Evolutionary conservation across 2,797 vertebrate species (phyloP).

Genomic region (Anguilla marmorata): DNA sequence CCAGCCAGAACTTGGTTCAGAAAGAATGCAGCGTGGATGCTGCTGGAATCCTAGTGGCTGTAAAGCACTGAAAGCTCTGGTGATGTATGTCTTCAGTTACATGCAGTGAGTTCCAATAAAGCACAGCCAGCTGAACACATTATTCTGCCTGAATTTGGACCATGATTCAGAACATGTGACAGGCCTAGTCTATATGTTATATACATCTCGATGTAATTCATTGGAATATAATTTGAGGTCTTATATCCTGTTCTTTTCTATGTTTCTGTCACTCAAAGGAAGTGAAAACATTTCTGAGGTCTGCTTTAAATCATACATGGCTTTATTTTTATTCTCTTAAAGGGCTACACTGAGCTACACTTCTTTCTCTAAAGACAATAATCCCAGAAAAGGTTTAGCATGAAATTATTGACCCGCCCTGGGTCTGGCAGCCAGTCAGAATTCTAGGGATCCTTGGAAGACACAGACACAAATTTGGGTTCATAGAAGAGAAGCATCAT

Average conservation of each 20-base stretch:
- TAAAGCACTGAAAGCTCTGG: neutral
- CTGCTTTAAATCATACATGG: slow-evolving; percentile 8
- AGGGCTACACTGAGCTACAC: neutral
- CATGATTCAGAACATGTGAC: slow-evolving; percentile 7
- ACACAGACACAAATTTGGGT: neutral
- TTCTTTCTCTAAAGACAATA: neutral
- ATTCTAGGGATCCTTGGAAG: neutral
- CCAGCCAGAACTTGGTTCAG: neutral
- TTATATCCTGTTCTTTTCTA: slow-evolving; percentile 1
- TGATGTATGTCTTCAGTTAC: neutral
- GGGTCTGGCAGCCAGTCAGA: neutral
- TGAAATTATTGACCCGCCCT: neutral
- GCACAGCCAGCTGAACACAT: neutral
- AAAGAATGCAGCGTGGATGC: neutral
- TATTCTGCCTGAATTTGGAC: neutral
- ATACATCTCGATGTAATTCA: neutral
- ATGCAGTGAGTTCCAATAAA: neutral
- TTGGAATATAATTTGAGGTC: neutral
- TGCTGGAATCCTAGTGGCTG: neutral
- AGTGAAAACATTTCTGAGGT: neutral
- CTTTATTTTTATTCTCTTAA: slow-evolving; percentile 12
- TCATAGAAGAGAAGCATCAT: neutral
- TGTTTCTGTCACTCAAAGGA: neutral
- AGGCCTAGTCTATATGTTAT: neutral
- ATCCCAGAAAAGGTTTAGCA: neutral